Conservation (phyloP, 2,797 vertebrate genomes). For the Rhabdophis nuchalis region DNA sequence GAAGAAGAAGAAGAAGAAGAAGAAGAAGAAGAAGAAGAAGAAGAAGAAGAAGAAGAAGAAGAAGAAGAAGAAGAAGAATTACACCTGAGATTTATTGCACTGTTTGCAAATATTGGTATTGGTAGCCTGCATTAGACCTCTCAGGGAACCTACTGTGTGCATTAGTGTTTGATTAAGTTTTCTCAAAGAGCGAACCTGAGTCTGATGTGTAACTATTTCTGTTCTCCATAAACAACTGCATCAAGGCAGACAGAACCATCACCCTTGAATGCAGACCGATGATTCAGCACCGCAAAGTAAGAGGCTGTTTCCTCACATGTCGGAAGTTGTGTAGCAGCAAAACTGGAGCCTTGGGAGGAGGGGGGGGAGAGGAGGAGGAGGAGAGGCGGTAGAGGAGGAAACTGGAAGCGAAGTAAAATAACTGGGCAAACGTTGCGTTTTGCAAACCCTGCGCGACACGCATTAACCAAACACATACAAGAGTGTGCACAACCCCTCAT, state of each 20-base stretch:
- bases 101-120: slow-evolving; percentile 29
- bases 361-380: fast-evolving
- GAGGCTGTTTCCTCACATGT: not conserved
- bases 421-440: not conserved
- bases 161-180: slow-evolving; percentile 53
- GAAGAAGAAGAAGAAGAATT: not conserved
- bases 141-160: slow-evolving; percentile 8
- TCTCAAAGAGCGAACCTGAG: not conserved
- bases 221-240: slow-evolving; percentile 40
- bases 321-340: not conserved
- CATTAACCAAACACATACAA: not conserved
- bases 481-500: not conserved
- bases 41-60: too few relatives aligned
- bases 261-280: fast-evolving
- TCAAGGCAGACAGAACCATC: not conserved
- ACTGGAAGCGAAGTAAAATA: not conserved
- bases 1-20: not conserved
- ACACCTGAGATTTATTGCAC: slow-evolving; percentile 18
- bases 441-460: not conserved
- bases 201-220: not conserved
- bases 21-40: too few relatives aligned
- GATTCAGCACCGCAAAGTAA: not conserved
- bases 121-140: not conserved
- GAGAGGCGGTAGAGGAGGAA: not conserved
- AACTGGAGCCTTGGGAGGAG: not conserved